Evolutionary conservation across 2,888 invertebrate genomes (phyloP).

Genomic region (Mechanitis messenoides): DNA sequence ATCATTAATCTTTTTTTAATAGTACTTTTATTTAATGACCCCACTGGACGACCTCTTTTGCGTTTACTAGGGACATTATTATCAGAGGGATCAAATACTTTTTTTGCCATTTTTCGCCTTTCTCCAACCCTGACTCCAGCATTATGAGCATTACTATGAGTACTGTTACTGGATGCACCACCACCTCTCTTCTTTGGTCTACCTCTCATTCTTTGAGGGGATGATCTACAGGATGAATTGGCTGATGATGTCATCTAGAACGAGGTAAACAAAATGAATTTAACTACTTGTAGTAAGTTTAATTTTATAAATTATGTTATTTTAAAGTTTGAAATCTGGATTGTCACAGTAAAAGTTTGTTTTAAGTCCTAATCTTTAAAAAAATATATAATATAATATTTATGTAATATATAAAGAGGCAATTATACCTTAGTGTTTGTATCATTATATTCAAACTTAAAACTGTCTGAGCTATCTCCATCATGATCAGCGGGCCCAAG

Average conservation of each 20-base stretch:
- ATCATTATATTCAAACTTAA: slow-evolving; percentile 67
- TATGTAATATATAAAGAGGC: no score
- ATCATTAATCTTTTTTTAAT: slow-evolving; percentile 70
- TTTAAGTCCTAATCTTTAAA: no score
- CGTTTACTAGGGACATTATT: slow-evolving; percentile 84
- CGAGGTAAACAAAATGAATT: slow-evolving; percentile 16
- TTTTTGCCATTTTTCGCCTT: slow-evolving; percentile 85
- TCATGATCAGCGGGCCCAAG: slow-evolving; percentile 79
- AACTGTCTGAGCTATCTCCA: slow-evolving; percentile 73
- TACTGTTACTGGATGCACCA: slow-evolving; percentile 46
- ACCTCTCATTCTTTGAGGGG: slow-evolving; percentile 67
- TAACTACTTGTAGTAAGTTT: not conserved
- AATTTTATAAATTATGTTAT: not conserved
- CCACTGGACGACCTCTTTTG: slow-evolving; percentile 81
- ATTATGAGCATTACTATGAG: slow-evolving; percentile 47
- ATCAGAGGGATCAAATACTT: slow-evolving; percentile 91
- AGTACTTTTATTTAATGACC: slow-evolving; percentile 77
- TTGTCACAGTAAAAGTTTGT: no score
- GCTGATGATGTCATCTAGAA: slow-evolving; percentile 71
- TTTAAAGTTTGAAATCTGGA: no score
- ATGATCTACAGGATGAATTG: slow-evolving; percentile 70
- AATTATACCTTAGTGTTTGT: slow-evolving; percentile 60
- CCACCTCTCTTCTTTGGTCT: slow-evolving; percentile 61
- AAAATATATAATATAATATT: no score
- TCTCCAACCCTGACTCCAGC: slow-evolving; percentile 76